Conservation (phyloP, 2,888 invertebrate species). For the Empis stercorea region DNA sequence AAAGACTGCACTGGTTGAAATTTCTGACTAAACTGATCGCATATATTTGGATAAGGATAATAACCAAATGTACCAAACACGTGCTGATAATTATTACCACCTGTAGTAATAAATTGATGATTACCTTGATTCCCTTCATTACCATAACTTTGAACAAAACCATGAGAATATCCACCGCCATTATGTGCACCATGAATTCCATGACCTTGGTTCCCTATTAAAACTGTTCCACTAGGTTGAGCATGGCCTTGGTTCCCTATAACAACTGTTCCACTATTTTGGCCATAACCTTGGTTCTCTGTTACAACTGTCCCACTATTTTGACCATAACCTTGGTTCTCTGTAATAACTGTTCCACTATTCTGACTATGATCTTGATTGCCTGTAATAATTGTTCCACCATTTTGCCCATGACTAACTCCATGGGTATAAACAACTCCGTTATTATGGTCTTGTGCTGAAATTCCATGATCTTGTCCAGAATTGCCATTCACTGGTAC, state of each 20-base stretch:
- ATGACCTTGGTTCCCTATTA: neutral
- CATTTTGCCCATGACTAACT: neutral
- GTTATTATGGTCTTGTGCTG: neutral
- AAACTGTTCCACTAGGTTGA: no score
- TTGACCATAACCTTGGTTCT: neutral
- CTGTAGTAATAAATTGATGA: slow-evolving; percentile 6
- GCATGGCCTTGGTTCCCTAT: neutral
- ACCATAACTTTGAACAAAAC: neutral
- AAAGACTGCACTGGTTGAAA: neutral
- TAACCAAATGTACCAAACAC: no score
- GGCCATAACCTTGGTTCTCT: neutral
- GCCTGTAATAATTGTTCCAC: neutral
- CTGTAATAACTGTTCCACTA: neutral
- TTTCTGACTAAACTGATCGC: no score
- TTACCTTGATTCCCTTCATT: neutral
- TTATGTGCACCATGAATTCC: neutral
- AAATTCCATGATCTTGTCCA: no score
- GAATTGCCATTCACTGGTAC: slow-evolving; percentile 18
- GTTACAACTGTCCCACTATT: neutral
- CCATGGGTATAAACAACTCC: slow-evolving; percentile 8
- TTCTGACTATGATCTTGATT: neutral
- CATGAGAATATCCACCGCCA: neutral
- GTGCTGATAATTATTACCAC: slow-evolving; percentile 5
- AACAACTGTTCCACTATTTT: neutral
- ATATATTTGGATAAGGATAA: neutral